Evolutionary conservation across 2,888 invertebrate genomes (phyloP).

Genomic region (Limnephilus marmoratus): DNA sequence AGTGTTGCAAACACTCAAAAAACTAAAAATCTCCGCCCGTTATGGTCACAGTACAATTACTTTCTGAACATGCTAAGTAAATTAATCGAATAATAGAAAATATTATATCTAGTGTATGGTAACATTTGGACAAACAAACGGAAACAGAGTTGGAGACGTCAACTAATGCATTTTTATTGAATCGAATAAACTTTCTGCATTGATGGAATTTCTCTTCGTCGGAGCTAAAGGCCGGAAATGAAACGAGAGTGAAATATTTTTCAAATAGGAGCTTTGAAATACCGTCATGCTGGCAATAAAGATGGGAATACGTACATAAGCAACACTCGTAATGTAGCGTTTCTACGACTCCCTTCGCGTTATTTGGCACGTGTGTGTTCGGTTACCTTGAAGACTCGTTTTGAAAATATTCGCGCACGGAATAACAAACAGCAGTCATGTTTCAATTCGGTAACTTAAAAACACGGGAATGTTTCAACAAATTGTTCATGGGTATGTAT

Average conservation of each 20-base stretch:
- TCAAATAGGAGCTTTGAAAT: background rate
- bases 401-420: background rate
- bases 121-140: background rate
- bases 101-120: background rate
- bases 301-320: background rate
- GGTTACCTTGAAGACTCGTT: conserved; percentile 2
- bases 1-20: no score
- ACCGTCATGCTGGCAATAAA: background rate
- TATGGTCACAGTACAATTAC: no score
- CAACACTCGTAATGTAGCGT: background rate
- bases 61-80: no score
- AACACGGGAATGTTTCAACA: background rate
- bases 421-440: background rate
- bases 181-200: background rate
- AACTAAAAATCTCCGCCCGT: no score
- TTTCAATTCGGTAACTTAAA: background rate
- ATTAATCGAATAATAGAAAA: background rate
- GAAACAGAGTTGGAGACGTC: background rate
- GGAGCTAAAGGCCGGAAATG: background rate
- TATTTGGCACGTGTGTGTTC: background rate
- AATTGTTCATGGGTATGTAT: background rate
- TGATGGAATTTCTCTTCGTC: background rate
- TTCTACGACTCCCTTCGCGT: background rate
- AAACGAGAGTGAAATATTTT: background rate
- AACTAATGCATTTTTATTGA: background rate